Evolutionary conservation across 1,140 invertebrate genomes (phyloP), one percentile per base, ranked within the genome.

Genomic region (Meloidogyne floridensis): DNA sequence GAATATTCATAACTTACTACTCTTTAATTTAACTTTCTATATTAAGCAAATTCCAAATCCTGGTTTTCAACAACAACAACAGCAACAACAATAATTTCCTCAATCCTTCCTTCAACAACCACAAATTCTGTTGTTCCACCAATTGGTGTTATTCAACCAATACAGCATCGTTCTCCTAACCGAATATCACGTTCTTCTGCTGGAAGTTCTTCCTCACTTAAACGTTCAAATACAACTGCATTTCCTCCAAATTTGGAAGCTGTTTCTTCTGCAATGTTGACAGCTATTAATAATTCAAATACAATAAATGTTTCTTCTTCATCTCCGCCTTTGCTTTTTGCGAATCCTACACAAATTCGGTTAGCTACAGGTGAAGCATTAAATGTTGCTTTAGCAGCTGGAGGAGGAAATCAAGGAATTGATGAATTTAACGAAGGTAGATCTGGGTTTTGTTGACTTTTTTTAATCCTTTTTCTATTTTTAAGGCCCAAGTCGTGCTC

Each of bases 401-500:
- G 53, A 54, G 53, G 53, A 10, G 53, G 2, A 4, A 15, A n/a
- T 6, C 59, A 65, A 65, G 5, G 59, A 65, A 65, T 65, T 18
- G 59, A 65, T 65, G 59, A 65, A 65, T 65, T 65, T 65, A 65
- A 65, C n/a, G 59, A 65, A 65, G n/a, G 59, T 54, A 10, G 8
- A 10, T 65, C 7, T 65, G 0, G 11, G 2, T 15, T 15, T 59
- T 59, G 13, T 59, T 13, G 11, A 54, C 3, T 8, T 4, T 59
- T 59, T 15, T 59, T 15, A 59, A 13, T 43, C 6, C 32, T 8
- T 71, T 71, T 54, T 54, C 4, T n/a, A 18, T 43, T 43, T n/a
- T 65, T n/a, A 7, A 79, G 77, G 77, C 11, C 20, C 77, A 15
- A 79, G 77, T 71, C 77, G 77, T 13, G 77, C 65, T 32, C 77